phyloP scores from a whole-genome alignment of 1,140 invertebrate genomes.

The Diorhabda carinulata region DNA sequence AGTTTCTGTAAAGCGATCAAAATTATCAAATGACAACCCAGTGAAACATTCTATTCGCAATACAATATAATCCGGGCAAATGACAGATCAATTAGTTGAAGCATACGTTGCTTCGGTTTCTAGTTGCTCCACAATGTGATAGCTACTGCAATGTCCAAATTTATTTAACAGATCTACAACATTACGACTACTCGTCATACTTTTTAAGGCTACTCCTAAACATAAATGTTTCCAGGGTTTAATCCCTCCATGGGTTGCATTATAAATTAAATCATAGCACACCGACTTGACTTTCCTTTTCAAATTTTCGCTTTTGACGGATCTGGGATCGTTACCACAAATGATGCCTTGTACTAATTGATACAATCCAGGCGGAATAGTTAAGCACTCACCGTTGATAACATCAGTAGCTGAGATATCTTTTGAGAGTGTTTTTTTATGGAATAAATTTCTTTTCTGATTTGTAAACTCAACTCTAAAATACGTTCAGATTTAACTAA shows the following conservation, averaged over 20 bases:
- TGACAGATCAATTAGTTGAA: not conserved
- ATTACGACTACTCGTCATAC: constrained; percentile 11
- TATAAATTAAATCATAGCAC: constrained; percentile 3
- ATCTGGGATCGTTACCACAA: not conserved
- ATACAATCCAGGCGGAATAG: not conserved
- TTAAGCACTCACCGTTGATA: not conserved
- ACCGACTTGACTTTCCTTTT: not conserved
- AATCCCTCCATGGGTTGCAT: constrained; percentile 14
- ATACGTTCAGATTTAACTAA: constrained; percentile 3
- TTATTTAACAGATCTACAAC: constrained; percentile 11
- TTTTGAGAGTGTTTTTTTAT: not conserved
- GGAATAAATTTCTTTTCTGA: constrained; percentile 4
- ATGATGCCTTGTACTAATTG: constrained; percentile 1
- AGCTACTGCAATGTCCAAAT: constrained; percentile 15
- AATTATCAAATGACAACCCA: constrained; percentile 48
- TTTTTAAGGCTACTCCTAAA: constrained; percentile 36
- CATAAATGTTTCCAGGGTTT: constrained; percentile 39
- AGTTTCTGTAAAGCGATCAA: constrained; percentile 46
- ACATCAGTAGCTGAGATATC: not conserved
- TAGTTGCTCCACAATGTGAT: constrained; percentile 5
- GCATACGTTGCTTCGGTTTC: constrained; percentile 12
- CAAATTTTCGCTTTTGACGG: not conserved
- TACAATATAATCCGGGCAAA: not conserved
- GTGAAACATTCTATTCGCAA: constrained; percentile 16
- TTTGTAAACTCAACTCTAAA: not conserved